Conservation (phyloP, 2,797 vertebrate species). For the Phrynocephalus vlangalii region DNA sequence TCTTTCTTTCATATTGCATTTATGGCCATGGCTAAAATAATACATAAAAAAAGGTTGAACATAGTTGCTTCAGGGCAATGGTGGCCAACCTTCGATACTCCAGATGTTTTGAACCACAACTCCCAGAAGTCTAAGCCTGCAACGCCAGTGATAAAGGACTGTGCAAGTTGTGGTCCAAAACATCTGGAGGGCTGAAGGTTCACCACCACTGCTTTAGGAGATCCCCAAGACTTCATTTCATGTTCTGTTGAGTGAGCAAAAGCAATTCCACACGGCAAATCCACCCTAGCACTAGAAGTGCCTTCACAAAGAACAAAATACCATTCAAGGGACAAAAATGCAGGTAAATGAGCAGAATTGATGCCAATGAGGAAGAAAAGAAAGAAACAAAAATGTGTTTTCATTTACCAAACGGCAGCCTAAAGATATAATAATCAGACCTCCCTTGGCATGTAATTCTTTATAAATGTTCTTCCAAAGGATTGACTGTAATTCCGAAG, state of each 20-base stretch:
- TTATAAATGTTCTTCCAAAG: constrained; percentile 12
- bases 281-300: not conserved
- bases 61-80: no score
- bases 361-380: not conserved
- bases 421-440: not conserved
- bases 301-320: not conserved
- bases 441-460: not conserved
- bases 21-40: no score
- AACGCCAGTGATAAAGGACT: no score
- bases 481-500: not conserved
- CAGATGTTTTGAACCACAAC: no score
- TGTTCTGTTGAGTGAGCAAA: not conserved
- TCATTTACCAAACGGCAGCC: not conserved
- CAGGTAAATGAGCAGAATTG: not conserved
- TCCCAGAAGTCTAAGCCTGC: no score
- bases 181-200: no score
- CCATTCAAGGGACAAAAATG: not conserved
- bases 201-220: no score
- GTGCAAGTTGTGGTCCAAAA: no score
- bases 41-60: no score
- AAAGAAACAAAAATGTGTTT: not conserved
- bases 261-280: not conserved
- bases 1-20: no score
- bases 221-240: not conserved
- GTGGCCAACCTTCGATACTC: no score